Percentiles rank a stretch among this genome's conserved stretches.
Evolutionary conservation across 2,888 invertebrate species (phyloP).

Genomic region (Lasioglossum lativentre): DNA sequence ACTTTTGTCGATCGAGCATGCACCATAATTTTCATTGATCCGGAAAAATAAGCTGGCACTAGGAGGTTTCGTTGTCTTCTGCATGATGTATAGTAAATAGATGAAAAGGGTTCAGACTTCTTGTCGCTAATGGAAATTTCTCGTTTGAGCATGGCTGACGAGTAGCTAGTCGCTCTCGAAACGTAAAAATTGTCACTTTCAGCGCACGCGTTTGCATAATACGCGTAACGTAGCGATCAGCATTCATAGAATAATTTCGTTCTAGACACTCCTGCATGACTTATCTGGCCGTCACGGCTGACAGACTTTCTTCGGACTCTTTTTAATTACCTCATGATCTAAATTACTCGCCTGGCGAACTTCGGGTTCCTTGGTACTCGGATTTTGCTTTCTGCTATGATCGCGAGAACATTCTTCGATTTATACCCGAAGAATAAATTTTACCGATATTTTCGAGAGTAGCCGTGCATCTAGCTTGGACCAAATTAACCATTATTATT

Average conservation of each 20-base stretch:
- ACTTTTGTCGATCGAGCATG: background rate
- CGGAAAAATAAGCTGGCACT: background rate
- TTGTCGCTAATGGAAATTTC: conserved; percentile 80
- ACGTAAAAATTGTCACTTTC: conserved; percentile 79
- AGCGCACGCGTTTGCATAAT: conserved; percentile 77
- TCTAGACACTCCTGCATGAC: conserved; percentile 71
- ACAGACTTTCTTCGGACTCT: conserved; percentile 75
- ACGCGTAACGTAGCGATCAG: conserved; percentile 77
- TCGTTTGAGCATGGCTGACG: conserved; percentile 72
- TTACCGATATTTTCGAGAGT: background rate
- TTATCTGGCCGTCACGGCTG: conserved; percentile 78
- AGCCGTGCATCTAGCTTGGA: no score
- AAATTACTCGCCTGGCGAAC: conserved; percentile 75
- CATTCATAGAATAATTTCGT: conserved; percentile 83
- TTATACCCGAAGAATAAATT: background rate
- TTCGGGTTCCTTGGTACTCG: conserved; percentile 56
- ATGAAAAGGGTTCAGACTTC: conserved; percentile 61
- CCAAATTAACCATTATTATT: background rate
- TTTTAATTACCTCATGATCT: conserved; percentile 78
- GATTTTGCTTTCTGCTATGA: conserved; percentile 1
- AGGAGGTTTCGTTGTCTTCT: conserved; percentile 10
- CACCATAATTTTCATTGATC: background rate
- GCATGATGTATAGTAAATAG: conserved; percentile 6
- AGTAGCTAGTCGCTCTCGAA: conserved; percentile 60
- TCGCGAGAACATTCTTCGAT: background rate